Base-by-base conservation (phyloP, 2,113 vertebrate genomes). In the Gavialis gangeticus region DNA sequence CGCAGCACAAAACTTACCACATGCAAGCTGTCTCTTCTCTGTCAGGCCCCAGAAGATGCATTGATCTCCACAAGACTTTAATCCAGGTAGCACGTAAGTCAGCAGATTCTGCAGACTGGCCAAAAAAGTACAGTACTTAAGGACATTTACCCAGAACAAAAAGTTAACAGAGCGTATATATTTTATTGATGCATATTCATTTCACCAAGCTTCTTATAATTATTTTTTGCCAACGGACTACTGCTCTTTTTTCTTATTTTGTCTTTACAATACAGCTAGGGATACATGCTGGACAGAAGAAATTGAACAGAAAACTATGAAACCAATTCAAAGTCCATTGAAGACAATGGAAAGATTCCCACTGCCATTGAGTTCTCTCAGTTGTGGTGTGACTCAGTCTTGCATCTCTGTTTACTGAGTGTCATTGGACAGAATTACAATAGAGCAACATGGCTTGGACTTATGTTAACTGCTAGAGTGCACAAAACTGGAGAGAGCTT, bases 81-180 rank as follows among this genome's bases (percentile, higher is more conserved):
- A 98, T 93, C 98, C 98, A 98, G 85, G 97, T 80, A 30, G 96
- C 79, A 21, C 98, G 97, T 60, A 98, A 95, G 75, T 94, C 96
- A 15, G 93, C 97, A 1, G 97, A 97, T 17, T 98, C 97, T 88
- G 98, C 98, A 17, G 97, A 97, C 98, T 98, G 87, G 55, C 64
- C 46, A 88, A 73, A 79, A 2, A n/a, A 64, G 5, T 28, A 28
- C 27, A 28, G 21, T 73, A 18, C 12, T 59, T 4, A 89, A 54
- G n/a, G 62, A 88, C 67, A 62, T 82, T 71, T 84, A 55, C 12
- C 37, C 71, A 76, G 73, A 34, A 54, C 30, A 66, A 24, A 37
- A 58, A 25, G 75, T 37, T 12, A 75, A 46, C 46, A 46, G 46
- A 46, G 46, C 46, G 9, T 46, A 46, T 46, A 46, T 12, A 75